Evolutionary conservation across 2,888 invertebrate genomes (phyloP).

Genomic region (Craniophora ligustri): DNA sequence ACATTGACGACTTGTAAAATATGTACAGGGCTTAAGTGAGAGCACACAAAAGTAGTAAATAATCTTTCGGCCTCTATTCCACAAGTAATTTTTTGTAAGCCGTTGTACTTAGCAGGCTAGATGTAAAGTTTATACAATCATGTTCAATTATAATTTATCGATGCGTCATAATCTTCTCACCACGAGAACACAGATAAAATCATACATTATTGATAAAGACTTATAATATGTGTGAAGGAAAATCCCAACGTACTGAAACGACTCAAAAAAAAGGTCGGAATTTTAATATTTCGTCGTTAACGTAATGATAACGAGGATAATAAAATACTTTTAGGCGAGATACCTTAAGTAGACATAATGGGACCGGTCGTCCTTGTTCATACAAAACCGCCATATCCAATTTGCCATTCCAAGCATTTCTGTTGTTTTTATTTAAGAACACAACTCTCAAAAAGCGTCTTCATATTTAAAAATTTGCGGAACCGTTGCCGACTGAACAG

Average conservation of each 20-base stretch:
- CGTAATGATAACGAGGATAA: conserved; percentile 11
- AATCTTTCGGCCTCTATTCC: too few relatives aligned
- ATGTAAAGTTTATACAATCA: not conserved
- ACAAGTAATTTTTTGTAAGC: too few relatives aligned
- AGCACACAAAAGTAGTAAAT: too few relatives aligned
- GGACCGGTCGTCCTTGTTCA: conserved; percentile 72
- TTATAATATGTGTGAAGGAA: conserved; percentile 12
- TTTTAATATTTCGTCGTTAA: conserved; percentile 14
- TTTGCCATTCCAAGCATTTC: conserved; percentile 52
- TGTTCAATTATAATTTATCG: not conserved
- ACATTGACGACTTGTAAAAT: too few relatives aligned
- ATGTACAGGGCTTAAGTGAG: too few relatives aligned
- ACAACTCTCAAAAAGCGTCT: conserved; percentile 13
- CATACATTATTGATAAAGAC: not conserved
- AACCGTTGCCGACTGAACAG: conserved; percentile 19
- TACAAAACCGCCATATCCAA: conserved; percentile 53
- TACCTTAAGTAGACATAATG: conserved; percentile 41
- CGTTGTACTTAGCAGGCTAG: not conserved
- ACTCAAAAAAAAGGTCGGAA: conserved; percentile 5
- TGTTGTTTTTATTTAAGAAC: conserved; percentile 25
- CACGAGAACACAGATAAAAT: not conserved
- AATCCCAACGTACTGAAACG: conserved; percentile 13
- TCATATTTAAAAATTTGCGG: conserved; percentile 15
- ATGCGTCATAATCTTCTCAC: not conserved
- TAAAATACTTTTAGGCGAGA: conserved; percentile 21